Base-by-base conservation (phyloP, 2,113 vertebrate genomes). In the Chaetops frenatus region DNA sequence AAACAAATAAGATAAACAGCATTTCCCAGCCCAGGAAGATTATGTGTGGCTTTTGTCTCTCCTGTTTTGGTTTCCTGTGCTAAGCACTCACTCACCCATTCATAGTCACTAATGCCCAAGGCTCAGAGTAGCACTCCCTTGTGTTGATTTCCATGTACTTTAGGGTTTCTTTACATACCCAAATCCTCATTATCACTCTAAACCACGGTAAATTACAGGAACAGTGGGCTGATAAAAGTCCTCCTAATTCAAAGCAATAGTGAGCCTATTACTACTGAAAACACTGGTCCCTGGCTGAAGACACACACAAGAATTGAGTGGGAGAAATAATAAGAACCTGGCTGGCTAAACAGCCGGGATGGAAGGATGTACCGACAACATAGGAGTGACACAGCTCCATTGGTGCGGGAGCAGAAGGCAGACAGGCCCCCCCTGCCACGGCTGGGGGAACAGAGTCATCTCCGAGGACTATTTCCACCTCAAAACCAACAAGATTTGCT, bases 1-100 rank as follows among this genome's bases (percentile, higher is more conserved):
- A 95, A 96, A 90, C 84, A 97, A 95, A 62, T 91, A 85, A 91
- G 87, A 95, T 79, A 88, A 95, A 95, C 58, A 66, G 67, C 58
- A 58, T 94, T 96, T 94, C 84, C 74, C 84, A 89, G 89, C 65
- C 65, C 84, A 61, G 91, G 94, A 95, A 95, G 84, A 88, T 84
- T 89, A 83, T 27, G 73, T 38, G 86, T 69, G 86, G 71, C 90
- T 95, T 95, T 93, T 95, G 88, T 89, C 65, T 89, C 48, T 70
- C 48, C 69, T 56, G 69, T 57, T 93, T 66, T 62, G 69, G 81
- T 92, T 94, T 92, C 77, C 91, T 67, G 83, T 31, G 51, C 80
- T 81, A 58, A 90, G 86, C 64, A 45, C 72, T 92, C 65, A 9
- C 72, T 94, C 80, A 57, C 92, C 64, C 91, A 91, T 89, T 94